Percentiles rank a stretch among this genome's conserved stretches.
Conservation (phyloP, 2,113 vertebrate species). For the Gymnogyps californianus region DNA sequence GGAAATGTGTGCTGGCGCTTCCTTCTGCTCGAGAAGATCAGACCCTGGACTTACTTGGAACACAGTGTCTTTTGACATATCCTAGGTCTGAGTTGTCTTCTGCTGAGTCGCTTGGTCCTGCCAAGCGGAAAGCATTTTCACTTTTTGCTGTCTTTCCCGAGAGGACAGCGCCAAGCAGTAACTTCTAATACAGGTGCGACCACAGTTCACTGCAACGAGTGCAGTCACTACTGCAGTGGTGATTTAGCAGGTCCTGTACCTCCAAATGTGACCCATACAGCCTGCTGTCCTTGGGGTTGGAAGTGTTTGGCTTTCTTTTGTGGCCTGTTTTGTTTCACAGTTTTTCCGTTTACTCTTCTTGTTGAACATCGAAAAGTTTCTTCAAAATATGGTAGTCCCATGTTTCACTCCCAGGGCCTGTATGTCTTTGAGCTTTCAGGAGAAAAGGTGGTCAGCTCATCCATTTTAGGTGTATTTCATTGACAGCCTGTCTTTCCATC, state of each 20-base stretch:
- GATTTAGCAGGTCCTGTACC: neutral
- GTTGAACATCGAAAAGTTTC: neutral
- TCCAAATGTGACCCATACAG: neutral
- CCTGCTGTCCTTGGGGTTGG: neutral
- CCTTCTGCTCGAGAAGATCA: neutral
- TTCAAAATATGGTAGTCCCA: neutral
- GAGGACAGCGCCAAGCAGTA: neutral
- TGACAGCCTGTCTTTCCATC: neutral
- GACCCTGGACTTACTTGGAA: neutral
- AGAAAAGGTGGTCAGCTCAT: neutral
- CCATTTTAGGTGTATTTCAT: neutral
- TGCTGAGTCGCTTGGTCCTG: neutral
- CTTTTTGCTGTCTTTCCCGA: neutral
- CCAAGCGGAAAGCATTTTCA: neutral
- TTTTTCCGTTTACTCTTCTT: neutral
- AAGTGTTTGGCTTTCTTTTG: neutral
- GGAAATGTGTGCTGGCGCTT: neutral
- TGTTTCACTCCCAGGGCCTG: neutral
- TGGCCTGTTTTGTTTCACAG: neutral
- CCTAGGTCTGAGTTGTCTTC: neutral
- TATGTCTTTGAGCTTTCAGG: neutral
- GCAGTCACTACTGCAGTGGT: neutral
- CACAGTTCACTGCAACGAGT: neutral
- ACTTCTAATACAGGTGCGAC: fast-evolving
- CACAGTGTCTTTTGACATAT: neutral